phyloP scores from a whole-genome alignment of 2,113 vertebrate genomes.

The Platysteira castanea region DNA sequence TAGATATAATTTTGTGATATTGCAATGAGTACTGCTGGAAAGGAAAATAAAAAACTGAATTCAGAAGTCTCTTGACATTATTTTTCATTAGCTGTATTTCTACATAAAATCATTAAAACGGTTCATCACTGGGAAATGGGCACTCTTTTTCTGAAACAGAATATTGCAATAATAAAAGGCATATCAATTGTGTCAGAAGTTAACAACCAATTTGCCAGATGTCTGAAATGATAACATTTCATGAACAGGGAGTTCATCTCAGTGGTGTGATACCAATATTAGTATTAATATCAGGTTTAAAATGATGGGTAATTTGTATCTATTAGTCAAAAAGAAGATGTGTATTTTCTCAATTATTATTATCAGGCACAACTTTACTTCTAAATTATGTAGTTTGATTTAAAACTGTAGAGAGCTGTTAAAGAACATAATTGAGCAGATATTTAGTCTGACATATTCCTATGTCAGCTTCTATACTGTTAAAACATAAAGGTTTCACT shows the following conservation, averaged over 20 bases:
- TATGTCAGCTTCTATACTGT: neutral
- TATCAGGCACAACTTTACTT: conserved; percentile 22
- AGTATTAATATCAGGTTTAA: conserved; percentile 59
- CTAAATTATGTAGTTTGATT: conserved; percentile 55
- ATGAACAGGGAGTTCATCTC: conserved; percentile 48
- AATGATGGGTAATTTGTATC: conserved; percentile 54
- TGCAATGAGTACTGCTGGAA: conserved; percentile 21
- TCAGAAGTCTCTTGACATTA: conserved; percentile 22
- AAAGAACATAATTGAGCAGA: conserved; percentile 14
- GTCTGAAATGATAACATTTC: conserved; percentile 56
- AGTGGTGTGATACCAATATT: conserved; percentile 43
- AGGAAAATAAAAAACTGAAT: conserved; percentile 16
- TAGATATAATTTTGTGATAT: conserved; percentile 36
- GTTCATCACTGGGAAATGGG: conserved; percentile 41
- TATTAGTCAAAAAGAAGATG: conserved; percentile 56
- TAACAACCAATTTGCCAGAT: conserved; percentile 71
- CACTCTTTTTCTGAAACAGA: conserved; percentile 29
- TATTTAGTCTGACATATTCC: conserved; percentile 33
- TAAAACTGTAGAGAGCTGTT: conserved; percentile 45
- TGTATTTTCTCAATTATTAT: conserved; percentile 49
- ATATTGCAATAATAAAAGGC: conserved; percentile 56
- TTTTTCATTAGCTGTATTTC: conserved; percentile 62
- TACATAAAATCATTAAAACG: conserved; percentile 55
- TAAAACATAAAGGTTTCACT: conserved; percentile 13
- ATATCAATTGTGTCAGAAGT: conserved; percentile 59